These are phyloP conservation scores for Chinchilla lanigera DNA, from an alignment of 2,113 vertebrate genomes.

Conservation along the genomic window DNA sequence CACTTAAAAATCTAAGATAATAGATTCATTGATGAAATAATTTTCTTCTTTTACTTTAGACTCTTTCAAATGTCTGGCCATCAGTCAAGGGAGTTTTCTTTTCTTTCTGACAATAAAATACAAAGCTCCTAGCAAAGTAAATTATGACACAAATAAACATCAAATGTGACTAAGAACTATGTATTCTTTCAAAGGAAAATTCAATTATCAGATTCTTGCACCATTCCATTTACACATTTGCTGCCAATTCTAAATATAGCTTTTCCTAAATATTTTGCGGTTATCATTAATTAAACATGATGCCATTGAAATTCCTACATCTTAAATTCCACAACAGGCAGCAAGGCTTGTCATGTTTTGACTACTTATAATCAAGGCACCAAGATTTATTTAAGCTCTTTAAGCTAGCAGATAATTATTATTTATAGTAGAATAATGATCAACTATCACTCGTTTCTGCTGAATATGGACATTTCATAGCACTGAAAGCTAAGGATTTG, in stretches of 20 bases:
- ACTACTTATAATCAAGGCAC: conserved; percentile 23
- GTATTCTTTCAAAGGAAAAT: conserved; percentile 4
- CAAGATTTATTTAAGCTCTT: conserved; percentile 52
- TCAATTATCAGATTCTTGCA: conserved; percentile 38
- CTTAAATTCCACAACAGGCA: not conserved
- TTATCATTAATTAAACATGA: conserved; percentile 44
- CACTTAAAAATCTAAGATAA: conserved; percentile 23
- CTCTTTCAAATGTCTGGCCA: not conserved
- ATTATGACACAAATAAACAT: not conserved
- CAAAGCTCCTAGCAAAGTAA: conserved; percentile 27
- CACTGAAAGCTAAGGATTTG: not conserved
- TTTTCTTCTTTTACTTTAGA: conserved; percentile 29
- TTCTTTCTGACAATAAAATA: not conserved
- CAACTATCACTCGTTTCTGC: not conserved
- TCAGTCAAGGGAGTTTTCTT: not conserved
- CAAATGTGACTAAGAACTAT: not conserved
- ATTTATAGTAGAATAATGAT: conserved; percentile 38
- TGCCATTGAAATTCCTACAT: not conserved
- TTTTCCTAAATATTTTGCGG: not conserved
- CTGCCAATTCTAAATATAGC: conserved; percentile 7
- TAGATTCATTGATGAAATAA: not conserved
- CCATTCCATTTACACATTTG: not conserved
- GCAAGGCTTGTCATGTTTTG: conserved; percentile 49
- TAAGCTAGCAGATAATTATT: conserved; percentile 32
- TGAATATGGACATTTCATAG: not conserved